Evolutionary conservation across 2,113 vertebrate genomes (phyloP).

Genomic region (Takifugu bimaculatus): DNA sequence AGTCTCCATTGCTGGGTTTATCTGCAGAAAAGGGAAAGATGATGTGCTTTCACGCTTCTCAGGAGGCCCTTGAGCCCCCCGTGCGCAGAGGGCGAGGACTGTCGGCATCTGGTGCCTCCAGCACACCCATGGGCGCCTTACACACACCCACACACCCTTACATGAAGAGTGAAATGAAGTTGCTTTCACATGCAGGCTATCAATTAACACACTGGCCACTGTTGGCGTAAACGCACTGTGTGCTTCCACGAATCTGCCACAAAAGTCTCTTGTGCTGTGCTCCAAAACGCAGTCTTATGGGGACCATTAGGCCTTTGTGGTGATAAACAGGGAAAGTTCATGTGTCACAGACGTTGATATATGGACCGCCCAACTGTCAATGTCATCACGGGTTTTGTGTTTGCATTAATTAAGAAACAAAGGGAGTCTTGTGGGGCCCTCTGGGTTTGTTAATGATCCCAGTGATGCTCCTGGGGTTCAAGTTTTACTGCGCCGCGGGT

Average conservation of each 20-base stretch:
- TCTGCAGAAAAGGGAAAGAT: constrained; percentile 15
- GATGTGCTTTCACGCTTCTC: constrained; percentile 3
- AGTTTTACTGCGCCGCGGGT: constrained; percentile 37
- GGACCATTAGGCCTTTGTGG: constrained; percentile 52
- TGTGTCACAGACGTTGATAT: constrained; percentile 52
- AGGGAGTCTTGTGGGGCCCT: constrained; percentile 47
- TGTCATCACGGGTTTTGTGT: constrained; percentile 60
- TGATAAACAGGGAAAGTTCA: constrained; percentile 66
- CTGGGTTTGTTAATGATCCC: constrained; percentile 55
- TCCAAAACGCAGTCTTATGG: constrained; percentile 63
- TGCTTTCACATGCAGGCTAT: constrained; percentile 22
- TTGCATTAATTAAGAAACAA: constrained; percentile 71
- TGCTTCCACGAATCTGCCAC: constrained; percentile 56
- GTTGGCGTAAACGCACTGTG: constrained; percentile 38
- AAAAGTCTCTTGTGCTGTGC: constrained; percentile 64
- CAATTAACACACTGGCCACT: constrained; percentile 21
- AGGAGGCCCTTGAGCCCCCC: not conserved
- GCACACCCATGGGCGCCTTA: too few relatives aligned
- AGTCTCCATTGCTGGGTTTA: constrained; percentile 4
- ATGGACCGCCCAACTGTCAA: constrained; percentile 46
- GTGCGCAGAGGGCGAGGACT: not conserved
- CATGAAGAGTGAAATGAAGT: constrained; percentile 30
- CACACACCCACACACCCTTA: not conserved
- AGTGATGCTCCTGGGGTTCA: constrained; percentile 41
- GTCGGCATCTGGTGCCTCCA: not conserved